Conservation (phyloP, 2,888 invertebrate species). For the Erebia epiphron region DNA sequence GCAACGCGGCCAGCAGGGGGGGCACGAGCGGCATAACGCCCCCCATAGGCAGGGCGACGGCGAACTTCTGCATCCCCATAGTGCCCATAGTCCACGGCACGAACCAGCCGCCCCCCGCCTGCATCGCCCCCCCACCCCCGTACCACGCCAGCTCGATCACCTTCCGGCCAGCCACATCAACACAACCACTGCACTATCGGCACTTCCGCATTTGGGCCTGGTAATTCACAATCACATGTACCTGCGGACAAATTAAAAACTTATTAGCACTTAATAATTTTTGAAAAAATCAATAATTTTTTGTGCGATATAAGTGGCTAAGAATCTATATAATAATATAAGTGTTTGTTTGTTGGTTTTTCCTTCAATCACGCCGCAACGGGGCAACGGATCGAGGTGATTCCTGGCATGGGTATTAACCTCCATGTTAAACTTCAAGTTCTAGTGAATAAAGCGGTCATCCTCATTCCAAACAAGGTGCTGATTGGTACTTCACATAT, state of each 20-base stretch:
- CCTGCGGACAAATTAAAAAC: constrained; percentile 60
- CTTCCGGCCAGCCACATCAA: constrained; percentile 64
- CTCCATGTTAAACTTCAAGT: no score
- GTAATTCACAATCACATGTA: constrained; percentile 61
- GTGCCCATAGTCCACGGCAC: constrained; percentile 75
- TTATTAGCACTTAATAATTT: no score
- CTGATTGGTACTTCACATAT: no score
- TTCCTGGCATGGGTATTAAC: no score
- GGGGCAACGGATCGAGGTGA: no score
- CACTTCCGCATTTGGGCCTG: constrained; percentile 42
- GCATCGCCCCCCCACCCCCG: constrained; percentile 78
- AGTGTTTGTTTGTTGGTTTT: no score
- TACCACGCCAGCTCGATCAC: constrained; percentile 80
- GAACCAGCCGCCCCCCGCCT: constrained; percentile 76
- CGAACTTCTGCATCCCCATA: constrained; percentile 78
- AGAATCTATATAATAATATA: no score
- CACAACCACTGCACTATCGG: constrained; percentile 59
- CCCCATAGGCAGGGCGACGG: constrained; percentile 77
- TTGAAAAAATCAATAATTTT: no score
- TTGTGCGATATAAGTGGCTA: no score
- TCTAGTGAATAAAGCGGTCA: no score
- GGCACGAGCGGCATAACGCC: constrained; percentile 74
- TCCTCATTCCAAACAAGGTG: no score
- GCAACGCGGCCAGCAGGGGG: constrained; percentile 71
- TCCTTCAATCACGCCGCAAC: no score